Evolutionary conservation across 2,888 invertebrate species (phyloP).

Genomic region (Pristionchus entomophagus): DNA sequence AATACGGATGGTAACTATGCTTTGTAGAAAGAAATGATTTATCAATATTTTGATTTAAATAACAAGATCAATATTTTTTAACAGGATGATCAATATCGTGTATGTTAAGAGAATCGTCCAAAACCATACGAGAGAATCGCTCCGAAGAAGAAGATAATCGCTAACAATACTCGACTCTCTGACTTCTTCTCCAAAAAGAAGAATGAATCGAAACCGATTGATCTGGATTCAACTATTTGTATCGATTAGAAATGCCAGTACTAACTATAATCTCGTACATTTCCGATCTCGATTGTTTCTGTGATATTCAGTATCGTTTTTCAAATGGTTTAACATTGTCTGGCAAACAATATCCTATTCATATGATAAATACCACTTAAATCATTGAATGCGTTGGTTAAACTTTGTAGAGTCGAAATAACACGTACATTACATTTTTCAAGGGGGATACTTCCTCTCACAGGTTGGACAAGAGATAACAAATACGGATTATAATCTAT

Average conservation of each 20-base stretch:
- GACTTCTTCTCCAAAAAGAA: constrained; percentile 32
- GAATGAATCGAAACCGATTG: background rate
- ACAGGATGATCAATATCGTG: background rate
- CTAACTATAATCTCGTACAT: background rate
- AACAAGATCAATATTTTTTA: background rate
- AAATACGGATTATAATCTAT: too few relatives aligned
- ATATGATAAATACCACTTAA: background rate
- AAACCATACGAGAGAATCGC: background rate
- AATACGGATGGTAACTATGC: too few relatives aligned
- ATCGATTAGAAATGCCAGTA: background rate
- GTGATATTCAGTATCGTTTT: background rate
- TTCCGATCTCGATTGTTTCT: constrained; percentile 10
- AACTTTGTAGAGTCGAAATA: background rate
- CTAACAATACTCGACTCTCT: background rate
- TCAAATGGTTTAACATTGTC: background rate
- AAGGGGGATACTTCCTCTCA: background rate
- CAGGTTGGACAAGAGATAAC: too few relatives aligned
- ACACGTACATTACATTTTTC: background rate
- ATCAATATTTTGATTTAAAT: background rate
- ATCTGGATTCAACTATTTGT: constrained; percentile 12
- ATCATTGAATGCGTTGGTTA: background rate
- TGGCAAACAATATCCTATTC: background rate
- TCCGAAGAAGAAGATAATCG: background rate
- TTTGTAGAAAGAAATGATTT: too few relatives aligned
- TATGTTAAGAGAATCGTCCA: background rate